phyloP scores from a whole-genome alignment of 1,140 invertebrate species.

The Saccostrea echinata region DNA sequence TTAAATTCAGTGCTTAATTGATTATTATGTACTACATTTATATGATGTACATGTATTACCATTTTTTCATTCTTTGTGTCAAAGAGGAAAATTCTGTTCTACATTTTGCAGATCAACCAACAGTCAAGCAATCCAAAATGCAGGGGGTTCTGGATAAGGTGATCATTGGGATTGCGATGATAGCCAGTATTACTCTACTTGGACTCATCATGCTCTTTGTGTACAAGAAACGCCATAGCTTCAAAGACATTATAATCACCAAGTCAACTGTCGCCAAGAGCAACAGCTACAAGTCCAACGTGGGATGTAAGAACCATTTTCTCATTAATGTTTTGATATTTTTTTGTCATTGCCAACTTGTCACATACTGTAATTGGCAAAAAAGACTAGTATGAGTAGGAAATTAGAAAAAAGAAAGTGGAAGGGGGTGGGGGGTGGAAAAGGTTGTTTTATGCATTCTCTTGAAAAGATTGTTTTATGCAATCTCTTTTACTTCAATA shows the following conservation, averaged over 20 bases:
- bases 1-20: no score
- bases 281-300: conserved; percentile 78
- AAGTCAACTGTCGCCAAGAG: conserved; percentile 76
- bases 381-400: no score
- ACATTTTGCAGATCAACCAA: background rate
- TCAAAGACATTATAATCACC: conserved; percentile 75
- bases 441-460: no score
- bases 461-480: no score
- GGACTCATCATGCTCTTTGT: conserved; percentile 69
- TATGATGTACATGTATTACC: no score
- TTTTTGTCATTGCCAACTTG: no score
- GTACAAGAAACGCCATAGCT: conserved; percentile 76
- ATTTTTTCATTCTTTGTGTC: no score
- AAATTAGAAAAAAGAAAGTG: no score
- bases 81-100: background rate
- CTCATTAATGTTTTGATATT: background rate
- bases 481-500: no score
- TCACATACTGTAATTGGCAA: no score
- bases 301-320: conserved; percentile 71
- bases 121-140: conserved; percentile 18
- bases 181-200: conserved; percentile 63
- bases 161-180: conserved; percentile 65
- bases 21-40: no score
- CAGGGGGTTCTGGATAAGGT: conserved; percentile 65
- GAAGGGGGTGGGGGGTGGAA: no score